A percentile compares a stretch with the other conserved stretches of the same genome.
phyloP scores from a whole-genome alignment of 2,113 vertebrate genomes.

The Sinocyclocheilus grahami region DNA sequence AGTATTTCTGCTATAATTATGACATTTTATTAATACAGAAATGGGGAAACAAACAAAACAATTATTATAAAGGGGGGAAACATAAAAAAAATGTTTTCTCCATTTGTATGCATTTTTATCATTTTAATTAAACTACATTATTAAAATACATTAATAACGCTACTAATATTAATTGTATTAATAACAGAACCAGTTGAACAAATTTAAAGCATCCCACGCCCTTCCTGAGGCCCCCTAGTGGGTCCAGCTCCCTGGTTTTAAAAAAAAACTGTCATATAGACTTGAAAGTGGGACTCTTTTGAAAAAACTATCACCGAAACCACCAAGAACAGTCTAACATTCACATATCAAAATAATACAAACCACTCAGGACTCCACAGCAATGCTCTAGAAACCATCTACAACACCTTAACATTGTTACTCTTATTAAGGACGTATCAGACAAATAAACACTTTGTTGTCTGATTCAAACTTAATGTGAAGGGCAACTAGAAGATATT shows the following conservation, averaged over 20 bases:
- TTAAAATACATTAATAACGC: too few relatives aligned
- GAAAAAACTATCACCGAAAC: background rate
- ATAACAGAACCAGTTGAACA: too few relatives aligned
- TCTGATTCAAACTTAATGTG: background rate
- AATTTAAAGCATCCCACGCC: background rate
- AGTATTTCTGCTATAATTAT: too few relatives aligned
- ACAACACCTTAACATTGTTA: background rate
- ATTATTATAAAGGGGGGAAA: too few relatives aligned
- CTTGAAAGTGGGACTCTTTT: background rate
- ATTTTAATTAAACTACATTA: too few relatives aligned
- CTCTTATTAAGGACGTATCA: background rate
- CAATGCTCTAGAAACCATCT: background rate
- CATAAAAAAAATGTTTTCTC: too few relatives aligned
- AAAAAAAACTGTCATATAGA: background rate
- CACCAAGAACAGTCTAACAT: background rate
- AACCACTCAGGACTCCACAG: background rate
- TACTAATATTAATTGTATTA: too few relatives aligned
- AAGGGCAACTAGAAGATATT: background rate
- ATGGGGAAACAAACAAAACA: too few relatives aligned
- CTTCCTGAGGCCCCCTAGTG: too few relatives aligned
- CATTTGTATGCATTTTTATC: too few relatives aligned
- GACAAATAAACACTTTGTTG: background rate
- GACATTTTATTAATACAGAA: too few relatives aligned
- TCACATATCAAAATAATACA: background rate
- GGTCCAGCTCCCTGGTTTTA: too few relatives aligned